Evolutionary conservation across 2,113 vertebrate species (phyloP).

Genomic region (Ellobius talpinus): DNA sequence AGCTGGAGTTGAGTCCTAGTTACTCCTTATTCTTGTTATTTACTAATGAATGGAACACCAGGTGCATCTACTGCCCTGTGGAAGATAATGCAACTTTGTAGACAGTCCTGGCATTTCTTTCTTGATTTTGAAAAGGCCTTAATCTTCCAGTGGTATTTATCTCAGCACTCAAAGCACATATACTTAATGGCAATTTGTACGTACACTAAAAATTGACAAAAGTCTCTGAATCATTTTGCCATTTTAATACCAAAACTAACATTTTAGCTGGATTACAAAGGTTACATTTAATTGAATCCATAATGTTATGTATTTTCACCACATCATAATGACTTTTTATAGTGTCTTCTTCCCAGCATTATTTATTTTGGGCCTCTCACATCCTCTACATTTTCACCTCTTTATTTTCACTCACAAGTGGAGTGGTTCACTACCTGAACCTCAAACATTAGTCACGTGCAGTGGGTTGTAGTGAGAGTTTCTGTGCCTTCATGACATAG

Average conservation of each 20-base stretch:
- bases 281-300: neutral
- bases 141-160: slow-evolving; percentile 64
- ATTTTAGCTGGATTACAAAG: slow-evolving; percentile 46
- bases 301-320: neutral
- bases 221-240: slow-evolving; percentile 49
- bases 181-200: slow-evolving; percentile 58
- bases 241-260: slow-evolving; percentile 67
- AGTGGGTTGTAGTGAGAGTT: neutral
- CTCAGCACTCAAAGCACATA: slow-evolving; percentile 53
- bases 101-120: slow-evolving; percentile 67
- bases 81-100: slow-evolving; percentile 78
- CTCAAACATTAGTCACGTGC: slow-evolving; percentile 10
- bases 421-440: neutral
- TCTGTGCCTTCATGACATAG: slow-evolving; percentile 11
- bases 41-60: slow-evolving; percentile 62
- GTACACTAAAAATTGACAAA: slow-evolving; percentile 40
- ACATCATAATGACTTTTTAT: slow-evolving; percentile 32
- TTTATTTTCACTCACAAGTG: slow-evolving; percentile 33
- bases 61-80: slow-evolving; percentile 78
- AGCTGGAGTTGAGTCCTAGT: slow-evolving; percentile 78
- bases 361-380: slow-evolving; percentile 49
- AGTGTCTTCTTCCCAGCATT: slow-evolving; percentile 26
- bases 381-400: neutral
- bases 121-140: slow-evolving; percentile 78
- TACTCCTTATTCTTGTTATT: slow-evolving; percentile 72